Base-by-base conservation (phyloP, 2,888 invertebrate species). In the Geotrupes spiniger region DNA sequence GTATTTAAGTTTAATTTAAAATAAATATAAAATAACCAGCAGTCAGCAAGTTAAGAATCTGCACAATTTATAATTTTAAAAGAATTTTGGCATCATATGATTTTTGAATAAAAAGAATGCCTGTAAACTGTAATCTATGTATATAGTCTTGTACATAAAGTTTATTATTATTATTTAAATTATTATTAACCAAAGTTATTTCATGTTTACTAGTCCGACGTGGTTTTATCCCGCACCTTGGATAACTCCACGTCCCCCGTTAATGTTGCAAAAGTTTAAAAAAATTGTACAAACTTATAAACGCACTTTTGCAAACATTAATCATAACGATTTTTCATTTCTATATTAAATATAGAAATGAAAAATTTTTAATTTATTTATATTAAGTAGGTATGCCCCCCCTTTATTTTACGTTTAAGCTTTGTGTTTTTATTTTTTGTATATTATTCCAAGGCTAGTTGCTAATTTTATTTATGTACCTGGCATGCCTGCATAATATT, bases 1-100 rank as follows among this genome's bases (percentile, higher is more conserved):
- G 67, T 69, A 65, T 65, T 21, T 69, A 63, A 62, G 63, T 69
- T 68, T 49, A 46, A 65, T 62, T 64, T 63, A 43, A 29, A 50
- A 50, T 37, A 50, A 29, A 50, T 43, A 49, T 37, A 21, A 21
- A 45, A 45, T 47, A 69, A 68, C 70, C 71, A 72, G 69, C 72
- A 72, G 70, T 71, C 68, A 69, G 66, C 72, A 73, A 73, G 72
- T 71, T 69, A 65, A 70, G 68, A 71, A 73, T 72, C 72, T 72
- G 72, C 72, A 72, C 66, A 57, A 58, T 63, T 64, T 21, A 25
- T 26, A 31, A 33, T 21, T 21, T 21, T 36, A 15, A 27, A 40
- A 40, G 27, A 15, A 14, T 40, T 42, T 59, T 54, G 63, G 65
- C 65, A 63, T 64, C 57, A 56, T 63, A 57, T 58, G 59, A 54